Percentiles rank a stretch among this genome's conserved stretches.
phyloP scores from a whole-genome alignment of 1,140 invertebrate species.

The Musca vetustissima region DNA sequence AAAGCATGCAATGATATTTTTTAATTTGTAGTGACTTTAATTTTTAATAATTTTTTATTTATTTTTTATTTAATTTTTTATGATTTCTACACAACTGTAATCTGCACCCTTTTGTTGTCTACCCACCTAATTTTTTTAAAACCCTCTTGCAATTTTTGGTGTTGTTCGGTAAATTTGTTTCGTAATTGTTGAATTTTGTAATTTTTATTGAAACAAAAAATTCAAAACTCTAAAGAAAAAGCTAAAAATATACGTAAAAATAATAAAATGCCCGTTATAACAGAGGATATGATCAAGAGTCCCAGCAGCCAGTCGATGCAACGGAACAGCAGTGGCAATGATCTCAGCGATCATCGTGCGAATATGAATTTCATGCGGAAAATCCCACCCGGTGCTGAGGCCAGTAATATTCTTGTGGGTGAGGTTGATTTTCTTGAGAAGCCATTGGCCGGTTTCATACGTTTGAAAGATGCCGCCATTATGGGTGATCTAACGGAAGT shows the following conservation, averaged over 20 bases:
- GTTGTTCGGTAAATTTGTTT: background rate
- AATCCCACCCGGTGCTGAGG: conserved; percentile 94
- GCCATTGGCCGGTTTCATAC: conserved; percentile 88
- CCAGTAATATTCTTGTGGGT: conserved; percentile 96
- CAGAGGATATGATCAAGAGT: conserved; percentile 71
- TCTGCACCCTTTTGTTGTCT: background rate
- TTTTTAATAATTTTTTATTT: background rate
- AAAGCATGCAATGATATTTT: background rate
- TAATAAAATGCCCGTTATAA: conserved; percentile 44
- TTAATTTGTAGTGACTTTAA: background rate
- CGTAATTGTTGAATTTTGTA: background rate
- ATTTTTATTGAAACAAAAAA: too few species aligned
- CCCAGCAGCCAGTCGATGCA: conserved; percentile 77
- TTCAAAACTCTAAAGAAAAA: background rate
- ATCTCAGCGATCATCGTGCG: conserved; percentile 72
- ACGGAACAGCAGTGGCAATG: conserved; percentile 73
- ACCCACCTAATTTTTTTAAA: background rate
- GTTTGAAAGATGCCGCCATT: conserved; percentile 83
- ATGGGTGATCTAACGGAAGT: conserved; percentile 97
- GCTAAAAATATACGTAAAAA: conserved; percentile 43
- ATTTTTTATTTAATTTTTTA: too few species aligned
- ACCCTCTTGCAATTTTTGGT: background rate
- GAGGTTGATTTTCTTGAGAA: conserved; percentile 96
- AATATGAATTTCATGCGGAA: conserved; percentile 96
- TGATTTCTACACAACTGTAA: background rate